Evolutionary conservation across 2,113 vertebrate genomes (phyloP).

Genomic region (Poecilia latipinna): DNA sequence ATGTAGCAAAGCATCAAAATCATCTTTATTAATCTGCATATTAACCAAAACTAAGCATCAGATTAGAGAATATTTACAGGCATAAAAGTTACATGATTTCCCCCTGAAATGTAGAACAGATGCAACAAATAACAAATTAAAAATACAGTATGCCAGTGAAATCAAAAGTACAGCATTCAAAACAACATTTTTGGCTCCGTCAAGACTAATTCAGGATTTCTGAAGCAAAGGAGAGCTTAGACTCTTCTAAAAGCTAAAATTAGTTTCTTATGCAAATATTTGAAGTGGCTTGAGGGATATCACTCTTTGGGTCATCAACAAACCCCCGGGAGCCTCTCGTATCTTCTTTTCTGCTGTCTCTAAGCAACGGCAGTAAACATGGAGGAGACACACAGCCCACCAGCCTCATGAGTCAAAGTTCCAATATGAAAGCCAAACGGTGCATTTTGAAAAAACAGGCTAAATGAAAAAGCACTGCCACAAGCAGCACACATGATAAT

Average conservation of each 20-base stretch:
- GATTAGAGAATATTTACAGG: no score
- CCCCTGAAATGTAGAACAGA: no score
- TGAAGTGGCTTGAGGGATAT: constrained; percentile 42
- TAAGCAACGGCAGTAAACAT: constrained; percentile 66
- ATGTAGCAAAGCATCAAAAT: no score
- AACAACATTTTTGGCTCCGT: neutral
- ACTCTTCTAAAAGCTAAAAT: constrained; percentile 43
- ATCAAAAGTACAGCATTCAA: neutral
- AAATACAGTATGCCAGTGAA: neutral
- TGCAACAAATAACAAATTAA: neutral
- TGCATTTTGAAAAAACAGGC: constrained; percentile 44
- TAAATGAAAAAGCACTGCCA: constrained; percentile 40
- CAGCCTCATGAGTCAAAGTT: constrained; percentile 69
- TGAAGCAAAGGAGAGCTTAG: neutral
- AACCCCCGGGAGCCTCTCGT: constrained; percentile 49
- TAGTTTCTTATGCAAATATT: constrained; percentile 46
- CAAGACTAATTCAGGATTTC: neutral
- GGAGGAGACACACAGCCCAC: constrained; percentile 48
- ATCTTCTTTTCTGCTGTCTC: constrained; percentile 55
- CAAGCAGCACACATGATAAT: constrained; percentile 42
- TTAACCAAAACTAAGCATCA: no score
- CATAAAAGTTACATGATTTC: no score
- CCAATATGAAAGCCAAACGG: constrained; percentile 51
- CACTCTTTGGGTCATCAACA: constrained; percentile 50
- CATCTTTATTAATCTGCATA: no score